Percentiles rank a stretch among this genome's conserved stretches.
Conservation (phyloP, 2,797 vertebrate species). For the Amblyraja radiata region DNA sequence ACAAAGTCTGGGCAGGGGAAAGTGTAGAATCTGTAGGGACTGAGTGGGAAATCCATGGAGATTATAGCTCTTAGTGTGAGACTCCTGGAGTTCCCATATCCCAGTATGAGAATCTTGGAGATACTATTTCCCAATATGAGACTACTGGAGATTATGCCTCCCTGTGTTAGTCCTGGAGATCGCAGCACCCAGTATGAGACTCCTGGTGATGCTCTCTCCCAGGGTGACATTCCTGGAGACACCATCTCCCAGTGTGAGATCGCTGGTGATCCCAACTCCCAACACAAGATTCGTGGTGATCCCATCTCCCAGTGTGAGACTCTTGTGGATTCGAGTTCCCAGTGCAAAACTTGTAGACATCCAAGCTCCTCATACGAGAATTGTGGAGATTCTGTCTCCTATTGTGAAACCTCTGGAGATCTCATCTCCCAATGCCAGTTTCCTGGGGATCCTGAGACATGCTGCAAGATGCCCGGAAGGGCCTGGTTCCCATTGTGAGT, state of each 20-base stretch:
- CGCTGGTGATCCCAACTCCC: no score
- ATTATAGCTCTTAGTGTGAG: background rate
- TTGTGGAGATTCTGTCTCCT: no score
- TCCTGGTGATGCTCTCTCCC: background rate
- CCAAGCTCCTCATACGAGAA: no score
- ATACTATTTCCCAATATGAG: background rate
- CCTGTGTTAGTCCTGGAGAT: no score
- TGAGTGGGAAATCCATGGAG: background rate
- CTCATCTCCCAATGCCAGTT: background rate
- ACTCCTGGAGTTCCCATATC: background rate
- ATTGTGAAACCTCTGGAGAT: background rate
- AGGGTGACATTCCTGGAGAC: no score
- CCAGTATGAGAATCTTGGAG: background rate
- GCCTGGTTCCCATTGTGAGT: background rate
- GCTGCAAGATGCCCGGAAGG: background rate
- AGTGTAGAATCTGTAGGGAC: background rate
- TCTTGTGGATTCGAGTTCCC: background rate
- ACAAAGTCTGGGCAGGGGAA: background rate
- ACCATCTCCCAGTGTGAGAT: background rate
- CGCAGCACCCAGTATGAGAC: background rate
- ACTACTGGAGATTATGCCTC: background rate
- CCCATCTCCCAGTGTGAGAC: background rate
- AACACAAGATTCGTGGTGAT: no score
- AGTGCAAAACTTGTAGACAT: background rate
- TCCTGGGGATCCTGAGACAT: background rate